phyloP scores from a whole-genome alignment of 1,140 invertebrate genomes.

The Lordiphosa stackelbergi region DNA sequence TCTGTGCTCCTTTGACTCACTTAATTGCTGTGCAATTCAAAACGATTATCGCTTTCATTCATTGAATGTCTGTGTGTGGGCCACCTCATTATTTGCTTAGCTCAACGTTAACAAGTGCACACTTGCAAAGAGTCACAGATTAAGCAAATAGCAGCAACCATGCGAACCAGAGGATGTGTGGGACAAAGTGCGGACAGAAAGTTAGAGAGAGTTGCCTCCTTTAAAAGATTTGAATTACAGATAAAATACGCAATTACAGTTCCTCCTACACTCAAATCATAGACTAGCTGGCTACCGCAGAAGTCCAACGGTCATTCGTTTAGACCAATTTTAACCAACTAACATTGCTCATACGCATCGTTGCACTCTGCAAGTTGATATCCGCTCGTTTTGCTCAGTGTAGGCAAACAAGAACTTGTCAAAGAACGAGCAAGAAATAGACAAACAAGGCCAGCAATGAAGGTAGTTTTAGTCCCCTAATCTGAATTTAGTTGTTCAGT shows the following conservation, averaged over 20 bases:
- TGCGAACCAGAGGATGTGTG: conserved; percentile 10
- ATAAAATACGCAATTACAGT: conserved; percentile 50
- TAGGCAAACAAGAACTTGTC: conserved; percentile 29
- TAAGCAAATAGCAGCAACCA: conserved; percentile 57
- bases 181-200: conserved; percentile 11
- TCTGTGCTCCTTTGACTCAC: conserved; percentile 47
- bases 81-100: conserved; percentile 66
- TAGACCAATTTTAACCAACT: conserved; percentile 64
- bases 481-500: too few species aligned
- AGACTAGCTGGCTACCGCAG: conserved; percentile 21
- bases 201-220: conserved; percentile 44
- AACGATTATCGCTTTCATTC: conserved; percentile 71
- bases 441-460: conserved; percentile 27
- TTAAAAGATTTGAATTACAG: conserved; percentile 74
- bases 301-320: conserved; percentile 58
- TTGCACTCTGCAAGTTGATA: conserved; percentile 22
- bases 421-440: conserved; percentile 17
- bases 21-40: conserved; percentile 56
- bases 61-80: conserved; percentile 47
- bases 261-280: conserved; percentile 10
- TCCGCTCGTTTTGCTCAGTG: conserved; percentile 14
- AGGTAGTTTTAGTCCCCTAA: neutral
- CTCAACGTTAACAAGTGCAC: conserved; percentile 53
- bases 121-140: conserved; percentile 38
- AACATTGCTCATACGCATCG: conserved; percentile 58